phyloP scores from a whole-genome alignment of 2,888 invertebrate genomes.

The Microplitis deprimator region DNA sequence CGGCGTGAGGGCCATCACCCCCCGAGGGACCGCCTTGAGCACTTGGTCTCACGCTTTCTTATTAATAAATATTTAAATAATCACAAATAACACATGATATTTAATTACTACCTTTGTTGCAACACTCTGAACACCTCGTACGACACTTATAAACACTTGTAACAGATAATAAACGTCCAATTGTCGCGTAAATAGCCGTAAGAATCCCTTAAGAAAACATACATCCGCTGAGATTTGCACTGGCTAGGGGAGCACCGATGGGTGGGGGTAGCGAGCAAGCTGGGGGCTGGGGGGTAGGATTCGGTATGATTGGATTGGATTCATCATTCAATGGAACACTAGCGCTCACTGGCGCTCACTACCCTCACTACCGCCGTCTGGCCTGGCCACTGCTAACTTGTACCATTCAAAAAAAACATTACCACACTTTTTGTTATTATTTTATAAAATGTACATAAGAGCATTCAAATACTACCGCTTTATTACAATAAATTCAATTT shows the following conservation, averaged over 20 bases:
- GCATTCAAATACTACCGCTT: neutral
- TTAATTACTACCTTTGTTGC: slow-evolving; percentile 19
- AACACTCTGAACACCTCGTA: slow-evolving; percentile 23
- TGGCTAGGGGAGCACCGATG: slow-evolving; percentile 65
- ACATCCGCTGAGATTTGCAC: slow-evolving; percentile 70
- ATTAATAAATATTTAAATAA: slow-evolving; percentile 49
- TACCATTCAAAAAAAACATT: slow-evolving; percentile 12
- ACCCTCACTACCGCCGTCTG: neutral
- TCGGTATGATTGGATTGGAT: no score
- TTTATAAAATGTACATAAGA: neutral
- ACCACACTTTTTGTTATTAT: slow-evolving; percentile 9
- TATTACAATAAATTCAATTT: neutral
- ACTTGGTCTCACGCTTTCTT: slow-evolving; percentile 55
- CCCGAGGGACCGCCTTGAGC: slow-evolving; percentile 63
- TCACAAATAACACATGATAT: slow-evolving; percentile 11
- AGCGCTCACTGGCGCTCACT: slow-evolving; percentile 45
- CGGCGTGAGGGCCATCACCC: slow-evolving; percentile 66
- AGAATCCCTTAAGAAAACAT: slow-evolving; percentile 70
- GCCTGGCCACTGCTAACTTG: neutral
- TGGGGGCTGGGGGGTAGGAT: slow-evolving; percentile 60
- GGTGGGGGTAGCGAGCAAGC: slow-evolving; percentile 60
- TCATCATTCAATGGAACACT: slow-evolving; percentile 49
- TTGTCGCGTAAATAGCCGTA: slow-evolving; percentile 64
- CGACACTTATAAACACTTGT: slow-evolving; percentile 58
- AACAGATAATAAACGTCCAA: slow-evolving; percentile 49